Evolutionary conservation across 2,797 vertebrate species (phyloP), one percentile per base, ranked within the genome.

Genomic region (Liparis tanakae): DNA sequence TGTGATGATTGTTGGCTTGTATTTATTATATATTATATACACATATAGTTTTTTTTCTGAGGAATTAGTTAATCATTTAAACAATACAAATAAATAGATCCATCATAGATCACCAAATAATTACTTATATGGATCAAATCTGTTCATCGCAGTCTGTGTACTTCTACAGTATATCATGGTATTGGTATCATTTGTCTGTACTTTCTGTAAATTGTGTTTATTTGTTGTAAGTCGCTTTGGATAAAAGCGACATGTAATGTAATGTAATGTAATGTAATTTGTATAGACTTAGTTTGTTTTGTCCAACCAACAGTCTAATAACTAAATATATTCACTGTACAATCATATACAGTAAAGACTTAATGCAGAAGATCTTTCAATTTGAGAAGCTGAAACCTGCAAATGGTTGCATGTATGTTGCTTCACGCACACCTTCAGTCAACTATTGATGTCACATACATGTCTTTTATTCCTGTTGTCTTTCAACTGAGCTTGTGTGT

Each of bases 201-300:
- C 5, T 30, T 33, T 48, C 17, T 48, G 12, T 8, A 20, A 14
- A 36, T 30, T 13, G 7, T 48, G 17, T 46, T 60, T 43, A 41
- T 14, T 14, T n/a, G n/a, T n/a, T n/a, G n/a, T n/a, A n/a, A n/a
- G n/a, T n/a, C n/a, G n/a, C n/a, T n/a, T n/a, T n/a, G n/a, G n/a
- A n/a, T n/a, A n/a, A n/a, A n/a, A n/a, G n/a, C n/a, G n/a, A n/a
- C n/a, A n/a, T n/a, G n/a, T n/a, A n/a, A n/a, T n/a, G n/a, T n/a
- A n/a, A n/a, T n/a, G n/a, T n/a, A n/a, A n/a, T n/a, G n/a, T n/a
- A n/a, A n/a, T n/a, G n/a, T n/a, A n/a, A n/a, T n/a, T n/a, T 22
- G 20, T 41, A 22, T 60, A 48, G 7, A 14, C 54, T 72, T 60
- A 56, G 18, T 56, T 61, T 56, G 50, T 54, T 39, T 61, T 51